These are phyloP conservation scores for Torymus tubicola DNA, from an alignment of 2,888 invertebrate genomes.

Conservation along the genomic window DNA sequence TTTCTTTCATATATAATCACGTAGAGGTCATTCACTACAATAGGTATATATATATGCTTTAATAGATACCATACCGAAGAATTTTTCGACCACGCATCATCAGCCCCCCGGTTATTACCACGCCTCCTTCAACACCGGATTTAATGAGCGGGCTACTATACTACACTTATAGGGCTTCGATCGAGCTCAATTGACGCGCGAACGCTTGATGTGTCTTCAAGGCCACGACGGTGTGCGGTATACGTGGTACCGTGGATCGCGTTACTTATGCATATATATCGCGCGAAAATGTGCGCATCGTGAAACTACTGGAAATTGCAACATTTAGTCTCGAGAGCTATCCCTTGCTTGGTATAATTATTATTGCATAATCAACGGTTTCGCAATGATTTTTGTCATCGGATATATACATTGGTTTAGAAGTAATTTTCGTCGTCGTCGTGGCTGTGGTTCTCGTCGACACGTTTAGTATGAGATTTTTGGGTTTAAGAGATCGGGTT, in stretches of 20 bases:
- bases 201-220: conserved; percentile 34
- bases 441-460: too few species aligned
- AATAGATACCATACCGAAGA: too few species aligned
- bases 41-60: too few species aligned
- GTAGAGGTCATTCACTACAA: too few species aligned
- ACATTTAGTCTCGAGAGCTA: neutral
- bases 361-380: too few species aligned
- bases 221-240: conserved; percentile 37
- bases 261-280: neutral
- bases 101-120: conserved; percentile 16
- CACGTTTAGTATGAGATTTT: too few species aligned
- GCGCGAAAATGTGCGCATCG: neutral
- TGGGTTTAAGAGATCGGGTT: too few species aligned
- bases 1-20: too few species aligned
- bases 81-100: neutral
- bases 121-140: conserved; percentile 1
- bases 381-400: too few species aligned
- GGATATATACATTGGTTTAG: too few species aligned
- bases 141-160: conserved; percentile 35
- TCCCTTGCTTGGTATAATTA: neutral
- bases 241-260: neutral
- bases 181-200: conserved; percentile 42
- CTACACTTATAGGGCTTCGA: conserved; percentile 43
- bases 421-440: too few species aligned
- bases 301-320: neutral